Evolutionary conservation across 1,140 invertebrate genomes (phyloP), one percentile per base, ranked within the genome.

Genomic region (Drosophila elegans): DNA sequence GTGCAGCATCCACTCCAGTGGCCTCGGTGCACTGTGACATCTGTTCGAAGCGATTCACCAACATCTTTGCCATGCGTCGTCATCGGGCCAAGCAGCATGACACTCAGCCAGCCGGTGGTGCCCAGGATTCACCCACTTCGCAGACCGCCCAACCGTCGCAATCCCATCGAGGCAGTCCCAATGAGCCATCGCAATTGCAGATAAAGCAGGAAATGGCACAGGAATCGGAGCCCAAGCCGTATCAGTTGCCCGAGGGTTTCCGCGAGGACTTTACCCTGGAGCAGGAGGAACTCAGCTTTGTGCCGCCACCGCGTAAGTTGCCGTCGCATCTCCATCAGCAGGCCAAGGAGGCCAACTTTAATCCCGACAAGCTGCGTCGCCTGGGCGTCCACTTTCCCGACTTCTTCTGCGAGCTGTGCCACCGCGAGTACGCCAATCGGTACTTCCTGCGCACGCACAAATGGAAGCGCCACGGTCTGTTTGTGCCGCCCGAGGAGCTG

Each of bases 361-460:
- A 94, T 80, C 92, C 93, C 1, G 96, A 97, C 51, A 95, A 95
- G 21, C 92, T 97, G 10, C 94, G 95, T 3, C 94, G 95, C 62
- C 93, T 97, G 32, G 97, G 97, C 9, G 96, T 98, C 0, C 95
- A 97, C 69, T 97, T 97, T 92, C 95, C 96, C 2, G 97, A 98
- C 79, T 96, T 97, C 11, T 98, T 98, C 91, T 99, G 98, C 93
- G 97, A 98, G 86, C 95, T 98, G 48, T 99, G 98, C 91, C 97
- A 97, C 90, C 98, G 98, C 91, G 98, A 98, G 93, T 97, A 98
- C 92, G 97, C 97, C 92, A 99, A 98, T 91, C 98, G 98, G 90
- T 98, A 98, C 89, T 98, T 98, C 91, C 92, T 99, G 16, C 94
- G 97, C 34, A 98, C 97, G 13, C 98, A 99, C 92, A 97, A 98